Base-by-base conservation (phyloP, 2,888 invertebrate species). In the Gisinianus flammeolus region DNA sequence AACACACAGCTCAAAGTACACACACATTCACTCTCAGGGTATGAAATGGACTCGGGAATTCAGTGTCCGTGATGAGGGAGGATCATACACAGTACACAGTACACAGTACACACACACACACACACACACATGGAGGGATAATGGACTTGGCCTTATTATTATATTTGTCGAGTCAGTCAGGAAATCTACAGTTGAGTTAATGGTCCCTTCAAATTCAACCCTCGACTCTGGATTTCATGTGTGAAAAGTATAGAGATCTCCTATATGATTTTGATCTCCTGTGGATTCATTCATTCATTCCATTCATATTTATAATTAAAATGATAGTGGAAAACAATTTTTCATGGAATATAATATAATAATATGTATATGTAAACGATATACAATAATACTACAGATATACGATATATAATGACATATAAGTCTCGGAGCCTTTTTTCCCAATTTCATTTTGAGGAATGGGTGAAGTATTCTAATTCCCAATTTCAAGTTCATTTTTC, bases 221-320 rank as follows among this genome's bases (percentile, higher is more conserved):
- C 19, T 35, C 12, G 5, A n/a, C 4, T 56, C 1, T 22, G 22
- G 2, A 58, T 62, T 28, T 62, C 12, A 26, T 26, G 26, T 62
- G 62, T 62, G 62, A 62, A 62, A 62, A 62, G 62, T 62, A 26
- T 16, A 26, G 26, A 62, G 12, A 22, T 26, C 28, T 62, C 62
- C 26, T 28, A 24, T 16, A 12, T 58, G 22, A n/a, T 58, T n/a
- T 71, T 44, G 26, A 71, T 54, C 72, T 58, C 72, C 56, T 58
- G 72, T 58, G 56, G 72, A 28, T 56, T n/a, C n/a, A n/a, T n/a
- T n/a, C n/a, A n/a, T n/a, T n/a, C n/a, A n/a, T n/a, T n/a, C 22
- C 31, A 58, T 72, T 58, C 24, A 31, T 33, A 56, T 58, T 58
- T 72, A 31, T 68, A 68, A 68, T 72, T 72, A 72, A 72, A 58